Evolutionary conservation across 2,113 vertebrate genomes (phyloP).

Genomic region (Phylloscopus trochilus): DNA sequence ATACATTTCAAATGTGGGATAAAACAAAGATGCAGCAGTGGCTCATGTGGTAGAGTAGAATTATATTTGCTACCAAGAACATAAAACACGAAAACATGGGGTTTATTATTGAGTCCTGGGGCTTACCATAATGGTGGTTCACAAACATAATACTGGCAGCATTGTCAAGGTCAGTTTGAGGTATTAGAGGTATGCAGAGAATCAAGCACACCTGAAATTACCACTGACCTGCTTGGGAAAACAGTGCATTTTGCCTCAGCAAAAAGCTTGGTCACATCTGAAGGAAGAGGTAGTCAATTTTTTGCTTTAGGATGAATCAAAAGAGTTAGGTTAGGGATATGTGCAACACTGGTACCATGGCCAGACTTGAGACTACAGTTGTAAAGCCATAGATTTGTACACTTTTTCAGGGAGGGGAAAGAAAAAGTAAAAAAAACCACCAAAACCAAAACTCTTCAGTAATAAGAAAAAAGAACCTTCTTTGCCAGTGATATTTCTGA

Average conservation of each 20-base stretch:
- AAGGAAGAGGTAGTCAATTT: background rate
- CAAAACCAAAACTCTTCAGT: background rate
- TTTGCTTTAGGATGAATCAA: background rate
- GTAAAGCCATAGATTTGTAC: background rate
- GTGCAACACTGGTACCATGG: background rate
- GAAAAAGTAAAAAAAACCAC: background rate
- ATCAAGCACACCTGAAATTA: background rate
- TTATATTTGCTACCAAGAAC: background rate
- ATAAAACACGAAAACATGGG: background rate
- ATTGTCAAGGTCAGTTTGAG: slow-evolving; percentile 2
- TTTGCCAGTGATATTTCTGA: background rate
- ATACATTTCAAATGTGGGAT: background rate
- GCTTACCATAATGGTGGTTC: background rate
- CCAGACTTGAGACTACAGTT: background rate
- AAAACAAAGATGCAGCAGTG: background rate
- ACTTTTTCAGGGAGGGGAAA: background rate
- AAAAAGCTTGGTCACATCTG: background rate
- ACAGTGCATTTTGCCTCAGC: background rate
- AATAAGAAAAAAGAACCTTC: background rate
- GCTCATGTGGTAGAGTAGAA: background rate
- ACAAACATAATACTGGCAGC: slow-evolving; percentile 17
- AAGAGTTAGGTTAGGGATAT: background rate
- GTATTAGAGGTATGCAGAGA: slow-evolving; percentile 20
- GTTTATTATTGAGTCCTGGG: slow-evolving; percentile 9
- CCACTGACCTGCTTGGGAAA: background rate